phyloP scores from a whole-genome alignment of 2,113 vertebrate genomes.

The Trochalopteron elliotii region DNA sequence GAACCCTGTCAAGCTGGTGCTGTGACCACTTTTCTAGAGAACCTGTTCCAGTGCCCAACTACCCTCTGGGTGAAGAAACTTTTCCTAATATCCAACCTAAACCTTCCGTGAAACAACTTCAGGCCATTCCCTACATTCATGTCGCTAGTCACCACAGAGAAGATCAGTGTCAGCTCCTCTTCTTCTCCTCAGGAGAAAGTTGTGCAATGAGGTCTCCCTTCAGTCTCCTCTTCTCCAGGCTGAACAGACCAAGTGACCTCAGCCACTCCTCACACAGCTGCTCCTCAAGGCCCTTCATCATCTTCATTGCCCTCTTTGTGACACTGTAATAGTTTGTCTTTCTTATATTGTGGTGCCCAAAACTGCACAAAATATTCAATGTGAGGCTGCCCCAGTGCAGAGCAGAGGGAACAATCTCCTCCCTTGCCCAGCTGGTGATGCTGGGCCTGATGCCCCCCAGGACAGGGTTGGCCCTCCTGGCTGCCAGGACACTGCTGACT shows the following conservation, averaged over 20 bases:
- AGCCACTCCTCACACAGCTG: rapidly evolving
- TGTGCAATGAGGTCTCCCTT: not conserved
- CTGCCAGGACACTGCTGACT: not conserved
- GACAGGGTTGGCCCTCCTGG: not conserved
- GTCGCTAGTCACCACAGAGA: not conserved
- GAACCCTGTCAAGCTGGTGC: not conserved
- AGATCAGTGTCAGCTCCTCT: not conserved
- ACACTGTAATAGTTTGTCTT: not conserved
- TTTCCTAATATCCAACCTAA: not conserved
- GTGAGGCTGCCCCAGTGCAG: rapidly evolving
- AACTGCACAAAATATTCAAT: not conserved
- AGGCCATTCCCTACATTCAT: not conserved
- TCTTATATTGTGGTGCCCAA: not conserved
- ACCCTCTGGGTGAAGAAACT: not conserved
- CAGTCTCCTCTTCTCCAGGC: not conserved
- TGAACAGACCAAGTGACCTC: not conserved
- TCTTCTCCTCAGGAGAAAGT: not conserved
- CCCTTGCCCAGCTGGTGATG: rapidly evolving
- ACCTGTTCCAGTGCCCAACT: not conserved
- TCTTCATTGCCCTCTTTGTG: not conserved
- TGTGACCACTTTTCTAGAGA: not conserved
- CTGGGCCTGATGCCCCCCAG: not conserved
- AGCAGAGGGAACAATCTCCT: not conserved
- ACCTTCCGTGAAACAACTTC: not conserved
- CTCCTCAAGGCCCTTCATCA: not conserved